A percentile compares a stretch with the other conserved stretches of the same genome.
Conservation (phyloP, 2,888 invertebrate species). For the Drosophila borborema region DNA sequence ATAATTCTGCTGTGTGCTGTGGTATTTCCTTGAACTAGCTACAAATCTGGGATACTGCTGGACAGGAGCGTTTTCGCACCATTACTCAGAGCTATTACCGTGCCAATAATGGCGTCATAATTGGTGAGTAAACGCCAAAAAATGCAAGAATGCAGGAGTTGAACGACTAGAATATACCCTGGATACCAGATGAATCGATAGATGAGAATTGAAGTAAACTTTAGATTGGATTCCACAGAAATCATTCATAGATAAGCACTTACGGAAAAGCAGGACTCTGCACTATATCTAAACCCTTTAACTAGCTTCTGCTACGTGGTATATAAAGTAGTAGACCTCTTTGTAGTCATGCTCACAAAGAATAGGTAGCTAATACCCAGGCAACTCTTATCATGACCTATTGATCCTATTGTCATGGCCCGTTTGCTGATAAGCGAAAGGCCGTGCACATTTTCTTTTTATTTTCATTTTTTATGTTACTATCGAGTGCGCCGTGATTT, state of each 20-base stretch:
- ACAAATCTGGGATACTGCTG: slow-evolving; percentile 99
- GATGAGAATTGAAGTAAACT: background rate
- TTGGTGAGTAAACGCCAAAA: slow-evolving; percentile 87
- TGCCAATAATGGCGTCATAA: slow-evolving; percentile 97
- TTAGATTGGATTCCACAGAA: background rate
- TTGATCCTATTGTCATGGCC: slow-evolving; percentile 23
- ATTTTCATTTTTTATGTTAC: slow-evolving; percentile 14
- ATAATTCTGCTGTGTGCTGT: background rate
- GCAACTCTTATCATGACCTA: slow-evolving; percentile 45
- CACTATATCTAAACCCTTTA: background rate
- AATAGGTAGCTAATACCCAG: slow-evolving; percentile 32
- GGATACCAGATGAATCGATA: too few species aligned
- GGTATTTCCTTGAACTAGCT: slow-evolving; percentile 62
- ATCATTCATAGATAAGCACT: background rate
- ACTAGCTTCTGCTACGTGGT: background rate
- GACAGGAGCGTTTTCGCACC: slow-evolving; percentile 97
- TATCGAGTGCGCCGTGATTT: slow-evolving; percentile 55
- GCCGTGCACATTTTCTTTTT: slow-evolving; percentile 14
- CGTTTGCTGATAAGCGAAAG: slow-evolving; percentile 41
- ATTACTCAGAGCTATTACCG: slow-evolving; percentile 99
- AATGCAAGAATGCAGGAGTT: background rate
- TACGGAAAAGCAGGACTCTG: background rate
- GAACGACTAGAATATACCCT: background rate
- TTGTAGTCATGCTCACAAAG: background rate
- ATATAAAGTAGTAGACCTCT: background rate